Evolutionary conservation across 2,888 invertebrate species (phyloP).

Genomic region (Orthonychiurus folsomi): DNA sequence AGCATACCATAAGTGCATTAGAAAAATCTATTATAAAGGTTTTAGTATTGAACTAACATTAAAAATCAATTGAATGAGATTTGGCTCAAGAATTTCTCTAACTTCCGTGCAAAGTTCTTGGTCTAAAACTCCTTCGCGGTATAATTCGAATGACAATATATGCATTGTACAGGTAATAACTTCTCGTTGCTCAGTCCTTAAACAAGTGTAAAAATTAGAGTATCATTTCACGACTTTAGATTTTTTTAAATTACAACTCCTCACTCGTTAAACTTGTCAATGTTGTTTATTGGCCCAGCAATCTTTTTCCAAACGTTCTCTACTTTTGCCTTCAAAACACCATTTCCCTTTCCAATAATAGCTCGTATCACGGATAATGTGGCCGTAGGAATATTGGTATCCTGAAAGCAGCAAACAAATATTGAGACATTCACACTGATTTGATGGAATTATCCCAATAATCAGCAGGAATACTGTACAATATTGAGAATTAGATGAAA

Average conservation of each 20-base stretch:
- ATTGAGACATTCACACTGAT: constrained; percentile 22
- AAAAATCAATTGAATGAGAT: constrained; percentile 3
- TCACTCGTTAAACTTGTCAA: too few species aligned
- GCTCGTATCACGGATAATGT: constrained; percentile 28
- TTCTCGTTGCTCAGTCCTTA: constrained; percentile 23
- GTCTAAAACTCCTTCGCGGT: constrained; percentile 22
- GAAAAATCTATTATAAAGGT: neutral
- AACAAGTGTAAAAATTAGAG: too few species aligned
- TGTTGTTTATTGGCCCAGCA: constrained; percentile 29
- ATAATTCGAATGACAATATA: constrained; percentile 34
- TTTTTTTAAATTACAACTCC: too few species aligned
- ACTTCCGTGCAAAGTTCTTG: constrained; percentile 22
- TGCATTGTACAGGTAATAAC: constrained; percentile 31
- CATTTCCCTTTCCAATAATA: constrained; percentile 25
- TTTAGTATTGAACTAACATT: neutral
- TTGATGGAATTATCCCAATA: too few species aligned
- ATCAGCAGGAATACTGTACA: too few species aligned
- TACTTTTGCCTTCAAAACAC: constrained; percentile 23
- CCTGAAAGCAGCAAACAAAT: constrained; percentile 22
- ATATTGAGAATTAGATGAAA: too few species aligned
- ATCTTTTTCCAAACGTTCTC: constrained; percentile 28
- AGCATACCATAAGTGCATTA: neutral
- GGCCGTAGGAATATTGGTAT: constrained; percentile 28
- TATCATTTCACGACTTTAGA: too few species aligned
- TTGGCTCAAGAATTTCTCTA: constrained; percentile 17